Evolutionary conservation across 2,113 vertebrate species (phyloP).

Genomic region (Telmatochromis sp.): DNA sequence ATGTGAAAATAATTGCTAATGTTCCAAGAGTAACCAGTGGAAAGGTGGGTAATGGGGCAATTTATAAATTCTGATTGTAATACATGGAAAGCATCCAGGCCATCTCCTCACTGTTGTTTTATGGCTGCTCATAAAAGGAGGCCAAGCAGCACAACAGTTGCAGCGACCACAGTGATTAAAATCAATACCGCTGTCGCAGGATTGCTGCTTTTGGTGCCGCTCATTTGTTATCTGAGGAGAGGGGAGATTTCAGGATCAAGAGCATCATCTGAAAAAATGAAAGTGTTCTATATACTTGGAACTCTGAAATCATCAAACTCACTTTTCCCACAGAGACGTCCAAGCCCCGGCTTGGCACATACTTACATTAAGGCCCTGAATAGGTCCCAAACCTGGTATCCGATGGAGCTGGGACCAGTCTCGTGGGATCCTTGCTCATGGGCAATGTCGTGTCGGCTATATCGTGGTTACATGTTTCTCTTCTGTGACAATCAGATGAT

Average conservation of each 20-base stretch:
- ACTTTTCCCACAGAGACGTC: neutral
- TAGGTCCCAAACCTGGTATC: neutral
- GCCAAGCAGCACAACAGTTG: slow-evolving; percentile 59
- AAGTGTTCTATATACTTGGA: neutral
- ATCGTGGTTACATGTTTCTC: neutral
- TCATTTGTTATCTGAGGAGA: slow-evolving; percentile 25
- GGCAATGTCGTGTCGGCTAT: neutral
- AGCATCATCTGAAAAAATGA: neutral
- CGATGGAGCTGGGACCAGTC: neutral
- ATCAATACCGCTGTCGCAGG: slow-evolving; percentile 61
- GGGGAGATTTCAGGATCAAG: neutral
- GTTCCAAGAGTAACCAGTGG: slow-evolving; percentile 76
- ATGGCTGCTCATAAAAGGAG: slow-evolving; percentile 67
- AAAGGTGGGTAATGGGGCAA: slow-evolving; percentile 78
- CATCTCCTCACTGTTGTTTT: slow-evolving; percentile 68
- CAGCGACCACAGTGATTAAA: slow-evolving; percentile 49
- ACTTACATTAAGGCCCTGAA: neutral
- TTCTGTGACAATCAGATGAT: neutral
- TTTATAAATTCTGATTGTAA: slow-evolving; percentile 78
- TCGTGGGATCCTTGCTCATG: neutral
- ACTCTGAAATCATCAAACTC: neutral
- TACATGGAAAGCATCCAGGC: slow-evolving; percentile 76
- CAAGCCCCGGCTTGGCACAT: neutral
- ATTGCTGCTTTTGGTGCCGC: slow-evolving; percentile 8
- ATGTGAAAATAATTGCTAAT: slow-evolving; percentile 80